Percentiles rank a stretch among this genome's conserved stretches.
Evolutionary conservation across 2,888 invertebrate genomes (phyloP).

Genomic region (Trachelus iudaicus): DNA sequence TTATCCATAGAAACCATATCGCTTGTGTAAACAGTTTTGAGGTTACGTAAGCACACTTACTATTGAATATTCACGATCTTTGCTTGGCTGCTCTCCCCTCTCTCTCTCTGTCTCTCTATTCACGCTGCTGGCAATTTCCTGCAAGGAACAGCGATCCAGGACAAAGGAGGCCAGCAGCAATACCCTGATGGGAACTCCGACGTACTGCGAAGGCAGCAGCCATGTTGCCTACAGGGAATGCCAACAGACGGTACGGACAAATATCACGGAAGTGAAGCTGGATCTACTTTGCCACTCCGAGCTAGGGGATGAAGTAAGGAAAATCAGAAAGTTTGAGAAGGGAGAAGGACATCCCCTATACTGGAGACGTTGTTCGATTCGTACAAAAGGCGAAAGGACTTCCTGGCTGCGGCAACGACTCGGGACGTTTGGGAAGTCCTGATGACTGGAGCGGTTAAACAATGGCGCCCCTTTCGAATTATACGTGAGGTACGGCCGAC

Average conservation of each 20-base stretch:
- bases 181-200: neutral
- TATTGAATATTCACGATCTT: neutral
- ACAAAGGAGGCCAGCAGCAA: neutral
- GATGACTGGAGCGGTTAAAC: neutral
- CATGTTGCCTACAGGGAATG: neutral
- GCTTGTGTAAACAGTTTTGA: neutral
- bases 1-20: neutral
- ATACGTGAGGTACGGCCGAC: neutral
- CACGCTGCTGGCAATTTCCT: neutral
- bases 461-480: neutral
- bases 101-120: neutral
- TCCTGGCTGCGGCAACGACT: neutral
- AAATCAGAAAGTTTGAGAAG: neutral
- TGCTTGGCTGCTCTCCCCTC: neutral
- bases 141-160: neutral
- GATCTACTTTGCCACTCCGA: neutral
- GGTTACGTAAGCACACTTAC: neutral
- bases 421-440: neutral
- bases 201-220: neutral
- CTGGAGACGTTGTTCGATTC: neutral
- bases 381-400: neutral
- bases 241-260: neutral
- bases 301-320: neutral
- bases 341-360: neutral
- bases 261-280: neutral